phyloP scores from a whole-genome alignment of 2,113 vertebrate species.

The Edolisoma coerulescens region DNA sequence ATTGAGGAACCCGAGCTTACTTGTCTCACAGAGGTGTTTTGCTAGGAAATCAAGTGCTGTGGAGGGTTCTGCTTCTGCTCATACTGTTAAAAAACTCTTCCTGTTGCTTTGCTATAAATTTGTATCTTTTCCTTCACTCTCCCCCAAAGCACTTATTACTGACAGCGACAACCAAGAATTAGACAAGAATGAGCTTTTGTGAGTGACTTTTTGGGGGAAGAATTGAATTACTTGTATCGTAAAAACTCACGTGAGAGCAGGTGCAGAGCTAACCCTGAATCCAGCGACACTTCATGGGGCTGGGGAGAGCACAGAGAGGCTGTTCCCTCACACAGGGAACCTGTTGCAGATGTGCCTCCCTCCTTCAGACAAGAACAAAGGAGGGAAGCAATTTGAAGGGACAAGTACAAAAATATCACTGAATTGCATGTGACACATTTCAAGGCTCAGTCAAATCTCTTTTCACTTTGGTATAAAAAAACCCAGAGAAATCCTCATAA shows the following conservation, averaged over 20 bases:
- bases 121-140: background rate
- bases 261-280: background rate
- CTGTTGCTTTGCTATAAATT: background rate
- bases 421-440: background rate
- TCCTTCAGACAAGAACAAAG: background rate
- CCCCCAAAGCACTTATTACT: background rate
- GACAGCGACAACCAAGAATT: background rate
- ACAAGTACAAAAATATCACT: background rate
- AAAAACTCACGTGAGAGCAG: background rate
- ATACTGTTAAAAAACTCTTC: background rate
- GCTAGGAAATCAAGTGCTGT: background rate
- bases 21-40: background rate
- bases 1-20: fast-evolving
- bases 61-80: background rate
- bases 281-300: background rate
- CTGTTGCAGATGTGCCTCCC: background rate
- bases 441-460: constrained; percentile 17
- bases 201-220: background rate
- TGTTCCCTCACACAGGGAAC: background rate
- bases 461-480: background rate
- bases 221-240: background rate
- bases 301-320: background rate
- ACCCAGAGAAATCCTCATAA: background rate
- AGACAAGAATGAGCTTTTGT: background rate
- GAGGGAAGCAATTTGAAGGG: background rate